Evolutionary conservation across 2,797 vertebrate genomes (phyloP).

Genomic region (Gallinago stenura): DNA sequence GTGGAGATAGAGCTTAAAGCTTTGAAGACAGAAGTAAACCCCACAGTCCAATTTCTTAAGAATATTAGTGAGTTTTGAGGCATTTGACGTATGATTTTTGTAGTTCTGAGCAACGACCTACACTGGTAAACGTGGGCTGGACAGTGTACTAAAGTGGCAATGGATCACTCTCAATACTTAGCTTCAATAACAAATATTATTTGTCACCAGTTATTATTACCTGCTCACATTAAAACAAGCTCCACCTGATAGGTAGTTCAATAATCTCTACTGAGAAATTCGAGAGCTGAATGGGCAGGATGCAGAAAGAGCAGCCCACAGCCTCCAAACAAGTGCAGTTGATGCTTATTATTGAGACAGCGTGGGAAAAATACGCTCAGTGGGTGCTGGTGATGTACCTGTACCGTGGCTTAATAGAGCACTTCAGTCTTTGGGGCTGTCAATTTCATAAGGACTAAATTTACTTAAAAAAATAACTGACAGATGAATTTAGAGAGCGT

Average conservation of each 20-base stretch:
- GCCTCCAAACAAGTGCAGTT: neutral
- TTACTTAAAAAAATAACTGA: slow-evolving; percentile 36
- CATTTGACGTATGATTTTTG: neutral
- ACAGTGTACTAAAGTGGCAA: neutral
- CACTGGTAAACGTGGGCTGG: neutral
- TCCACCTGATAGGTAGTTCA: neutral
- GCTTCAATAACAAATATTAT: neutral
- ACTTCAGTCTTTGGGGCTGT: slow-evolving; percentile 30
- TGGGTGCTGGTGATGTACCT: neutral
- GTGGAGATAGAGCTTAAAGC: neutral
- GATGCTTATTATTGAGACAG: neutral
- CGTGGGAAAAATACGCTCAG: neutral
- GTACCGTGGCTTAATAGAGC: neutral
- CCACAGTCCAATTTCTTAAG: neutral
- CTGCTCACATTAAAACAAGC: neutral
- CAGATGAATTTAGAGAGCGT: slow-evolving; percentile 27
- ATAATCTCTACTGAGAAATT: neutral
- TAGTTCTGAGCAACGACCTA: neutral
- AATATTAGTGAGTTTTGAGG: neutral
- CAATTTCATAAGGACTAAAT: slow-evolving; percentile 42
- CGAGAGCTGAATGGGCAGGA: neutral
- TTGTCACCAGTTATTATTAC: neutral
- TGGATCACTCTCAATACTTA: neutral
- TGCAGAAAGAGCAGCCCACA: neutral
- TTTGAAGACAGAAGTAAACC: neutral